Conservation (phyloP, 2,797 vertebrate species). For the Carapus acus region DNA sequence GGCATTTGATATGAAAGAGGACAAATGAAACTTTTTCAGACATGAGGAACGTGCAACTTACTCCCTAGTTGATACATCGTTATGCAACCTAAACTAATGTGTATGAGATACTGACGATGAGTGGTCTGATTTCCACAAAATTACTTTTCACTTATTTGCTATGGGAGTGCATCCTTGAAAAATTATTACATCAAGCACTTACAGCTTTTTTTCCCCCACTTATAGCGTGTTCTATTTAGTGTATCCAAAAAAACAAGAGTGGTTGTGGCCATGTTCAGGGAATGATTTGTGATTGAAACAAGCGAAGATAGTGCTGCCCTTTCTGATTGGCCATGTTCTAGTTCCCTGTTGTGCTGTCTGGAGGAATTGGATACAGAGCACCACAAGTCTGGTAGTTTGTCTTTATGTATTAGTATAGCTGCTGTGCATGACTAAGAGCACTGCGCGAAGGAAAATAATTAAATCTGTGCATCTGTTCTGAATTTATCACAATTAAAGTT, state of each 20-base stretch:
- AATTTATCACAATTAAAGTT: constrained; percentile 99
- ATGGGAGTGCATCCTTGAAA: no score
- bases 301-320: constrained; percentile 30
- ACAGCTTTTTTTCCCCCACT: constrained; percentile 12
- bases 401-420: constrained; percentile 99
- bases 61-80: no score
- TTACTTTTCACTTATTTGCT: no score
- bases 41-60: no score
- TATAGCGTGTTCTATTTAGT: constrained; percentile 2
- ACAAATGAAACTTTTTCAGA: no score
- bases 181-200: neutral
- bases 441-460: constrained; percentile 77
- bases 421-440: constrained; percentile 80
- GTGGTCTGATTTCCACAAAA: no score
- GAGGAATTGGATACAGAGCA: constrained; percentile 63
- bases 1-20: no score
- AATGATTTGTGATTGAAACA: constrained; percentile 18
- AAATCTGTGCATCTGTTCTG: constrained; percentile 87
- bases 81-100: no score
- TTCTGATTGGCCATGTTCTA: constrained; percentile 78
- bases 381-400: constrained; percentile 75
- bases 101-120: no score
- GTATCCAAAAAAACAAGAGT: constrained; percentile 6
- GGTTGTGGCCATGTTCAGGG: constrained; percentile 9
- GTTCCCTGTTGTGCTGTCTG: no score